phyloP scores from a whole-genome alignment of 1,140 invertebrate genomes.

The Nylanderia fulva region DNA sequence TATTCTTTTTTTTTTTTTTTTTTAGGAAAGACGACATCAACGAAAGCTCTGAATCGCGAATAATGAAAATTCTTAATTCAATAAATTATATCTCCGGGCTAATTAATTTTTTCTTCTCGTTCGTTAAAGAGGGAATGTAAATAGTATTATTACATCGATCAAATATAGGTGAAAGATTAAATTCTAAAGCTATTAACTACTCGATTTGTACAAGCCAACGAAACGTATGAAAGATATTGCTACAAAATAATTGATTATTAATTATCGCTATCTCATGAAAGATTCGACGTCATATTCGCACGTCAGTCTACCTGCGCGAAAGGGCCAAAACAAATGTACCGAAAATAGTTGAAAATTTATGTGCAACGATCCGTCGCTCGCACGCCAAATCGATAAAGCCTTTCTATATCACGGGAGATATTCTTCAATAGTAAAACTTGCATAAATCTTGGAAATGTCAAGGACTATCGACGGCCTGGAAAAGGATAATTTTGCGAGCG shows the following conservation, averaged over 20 bases:
- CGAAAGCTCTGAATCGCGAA: not conserved
- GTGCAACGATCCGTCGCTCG: slow-evolving; percentile 8
- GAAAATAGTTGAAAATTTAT: slow-evolving; percentile 35
- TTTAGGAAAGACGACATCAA: not conserved
- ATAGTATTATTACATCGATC: slow-evolving; percentile 8
- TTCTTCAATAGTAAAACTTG: not conserved
- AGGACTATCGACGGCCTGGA: not conserved
- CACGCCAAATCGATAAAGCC: slow-evolving; percentile 26
- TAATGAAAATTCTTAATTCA: not conserved
- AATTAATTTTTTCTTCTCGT: not conserved
- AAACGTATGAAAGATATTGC: not conserved
- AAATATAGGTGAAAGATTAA: not conserved
- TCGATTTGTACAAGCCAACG: not conserved
- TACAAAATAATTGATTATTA: slow-evolving; percentile 43
- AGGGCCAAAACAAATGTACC: slow-evolving; percentile 17
- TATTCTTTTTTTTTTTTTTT: not conserved
- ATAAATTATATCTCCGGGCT: not conserved
- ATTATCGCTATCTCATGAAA: slow-evolving; percentile 4
- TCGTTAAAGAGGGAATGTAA: not conserved
- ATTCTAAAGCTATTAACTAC: not conserved
- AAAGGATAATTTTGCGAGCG: not conserved
- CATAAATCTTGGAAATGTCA: slow-evolving; percentile 31
- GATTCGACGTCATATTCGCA: not conserved
- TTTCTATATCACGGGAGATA: not conserved
- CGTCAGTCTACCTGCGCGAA: not conserved